phyloP scores from a whole-genome alignment of 2,113 vertebrate genomes.

The Hoplias malabaricus region DNA sequence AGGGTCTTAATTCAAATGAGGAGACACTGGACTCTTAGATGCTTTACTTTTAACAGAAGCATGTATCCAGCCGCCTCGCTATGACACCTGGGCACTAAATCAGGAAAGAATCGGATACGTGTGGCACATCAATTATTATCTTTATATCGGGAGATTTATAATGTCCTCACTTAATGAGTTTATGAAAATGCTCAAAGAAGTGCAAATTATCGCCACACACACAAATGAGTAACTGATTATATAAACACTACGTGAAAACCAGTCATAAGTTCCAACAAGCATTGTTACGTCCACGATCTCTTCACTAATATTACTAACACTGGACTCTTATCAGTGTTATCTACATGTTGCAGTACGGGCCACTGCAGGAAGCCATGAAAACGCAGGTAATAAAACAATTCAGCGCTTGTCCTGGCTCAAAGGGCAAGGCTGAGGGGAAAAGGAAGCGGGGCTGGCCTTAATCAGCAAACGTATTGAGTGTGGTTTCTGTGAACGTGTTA shows the following conservation, averaged over 20 bases:
- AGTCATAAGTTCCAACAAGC: too few relatives aligned
- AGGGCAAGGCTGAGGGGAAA: constrained; percentile 1
- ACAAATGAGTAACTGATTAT: too few relatives aligned
- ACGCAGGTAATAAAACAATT: constrained; percentile 14
- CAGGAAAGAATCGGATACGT: background rate
- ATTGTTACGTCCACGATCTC: too few relatives aligned
- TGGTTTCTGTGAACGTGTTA: background rate
- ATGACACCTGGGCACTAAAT: constrained; percentile 29
- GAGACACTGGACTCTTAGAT: constrained; percentile 31
- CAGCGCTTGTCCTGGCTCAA: constrained; percentile 4
- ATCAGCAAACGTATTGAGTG: background rate
- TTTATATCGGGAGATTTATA: background rate
- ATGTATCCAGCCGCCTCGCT: background rate
- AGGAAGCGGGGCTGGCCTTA: background rate
- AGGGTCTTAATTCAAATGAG: constrained; percentile 16
- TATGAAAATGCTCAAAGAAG: too few relatives aligned
- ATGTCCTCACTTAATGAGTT: too few relatives aligned
- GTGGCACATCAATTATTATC: background rate
- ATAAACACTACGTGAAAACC: too few relatives aligned
- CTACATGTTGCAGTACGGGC: background rate
- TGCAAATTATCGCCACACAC: too few relatives aligned
- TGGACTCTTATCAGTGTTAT: background rate
- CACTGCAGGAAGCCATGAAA: background rate
- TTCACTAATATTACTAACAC: background rate
- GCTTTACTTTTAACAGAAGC: background rate